Conservation (phyloP, 2,888 invertebrate genomes). For the Dicyrtoma fusca region DNA sequence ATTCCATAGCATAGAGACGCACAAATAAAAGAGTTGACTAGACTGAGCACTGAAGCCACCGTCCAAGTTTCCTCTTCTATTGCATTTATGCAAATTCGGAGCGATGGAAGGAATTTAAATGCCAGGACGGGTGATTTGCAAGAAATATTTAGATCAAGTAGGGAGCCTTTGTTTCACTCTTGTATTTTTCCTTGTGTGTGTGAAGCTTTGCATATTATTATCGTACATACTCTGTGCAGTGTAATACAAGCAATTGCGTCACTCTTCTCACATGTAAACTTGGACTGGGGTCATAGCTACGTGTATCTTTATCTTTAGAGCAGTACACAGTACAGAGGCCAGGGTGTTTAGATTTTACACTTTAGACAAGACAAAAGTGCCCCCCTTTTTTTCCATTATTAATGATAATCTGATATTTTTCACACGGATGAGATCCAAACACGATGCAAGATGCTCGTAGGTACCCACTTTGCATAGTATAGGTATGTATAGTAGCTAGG, state of each 20-base stretch:
- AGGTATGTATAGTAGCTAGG: no score
- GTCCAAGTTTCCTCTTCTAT: not conserved
- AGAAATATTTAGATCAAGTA: constrained; percentile 32
- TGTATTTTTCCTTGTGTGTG: constrained; percentile 4
- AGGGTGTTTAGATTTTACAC: not conserved
- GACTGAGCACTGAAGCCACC: no score
- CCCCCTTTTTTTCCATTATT: constrained; percentile 22
- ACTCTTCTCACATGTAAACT: not conserved
- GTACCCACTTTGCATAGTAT: no score
- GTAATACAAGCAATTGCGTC: no score
- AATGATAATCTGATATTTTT: constrained; percentile 31
- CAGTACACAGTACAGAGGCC: not conserved
- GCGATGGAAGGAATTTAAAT: constrained; percentile 6
- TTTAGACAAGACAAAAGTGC: not conserved
- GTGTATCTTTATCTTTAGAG: not conserved
- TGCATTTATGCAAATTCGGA: constrained; percentile 27
- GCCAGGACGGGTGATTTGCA: constrained; percentile 25
- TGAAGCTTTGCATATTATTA: constrained; percentile 15
- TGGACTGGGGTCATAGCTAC: not conserved
- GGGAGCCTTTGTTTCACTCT: constrained; percentile 32
- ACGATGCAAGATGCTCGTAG: no score
- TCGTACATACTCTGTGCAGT: not conserved
- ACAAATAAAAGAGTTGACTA: no score
- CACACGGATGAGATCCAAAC: no score
- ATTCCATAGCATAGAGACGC: no score